Conservation (phyloP, 2,113 vertebrate genomes). For the Salminus brasiliensis region DNA sequence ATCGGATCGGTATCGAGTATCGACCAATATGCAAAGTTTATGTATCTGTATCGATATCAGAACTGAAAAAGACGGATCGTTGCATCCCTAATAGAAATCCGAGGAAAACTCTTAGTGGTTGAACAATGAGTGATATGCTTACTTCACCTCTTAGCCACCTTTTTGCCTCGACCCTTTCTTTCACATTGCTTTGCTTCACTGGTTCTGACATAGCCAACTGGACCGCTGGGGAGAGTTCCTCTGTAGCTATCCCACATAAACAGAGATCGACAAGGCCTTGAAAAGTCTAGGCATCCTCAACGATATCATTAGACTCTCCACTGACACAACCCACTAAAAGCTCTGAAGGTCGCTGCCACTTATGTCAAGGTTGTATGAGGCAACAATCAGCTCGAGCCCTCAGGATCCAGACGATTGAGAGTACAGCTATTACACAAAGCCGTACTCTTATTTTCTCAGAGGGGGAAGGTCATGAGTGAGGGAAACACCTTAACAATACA, state of each 20-base stretch:
- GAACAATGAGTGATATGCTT: not conserved
- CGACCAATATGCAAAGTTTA: too few relatives aligned
- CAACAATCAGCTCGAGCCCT: slow-evolving; percentile 13
- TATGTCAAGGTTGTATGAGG: slow-evolving; percentile 18
- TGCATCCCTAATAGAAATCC: too few relatives aligned
- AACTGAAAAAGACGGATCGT: too few relatives aligned
- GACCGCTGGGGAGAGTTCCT: not conserved
- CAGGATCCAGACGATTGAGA: not conserved
- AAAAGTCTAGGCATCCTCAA: not conserved
- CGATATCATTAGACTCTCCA: not conserved
- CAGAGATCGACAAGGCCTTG: too few relatives aligned
- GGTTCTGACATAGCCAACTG: not conserved
- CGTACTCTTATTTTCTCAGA: not conserved
- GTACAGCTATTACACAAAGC: not conserved
- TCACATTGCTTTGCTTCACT: too few relatives aligned
- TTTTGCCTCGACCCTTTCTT: too few relatives aligned
- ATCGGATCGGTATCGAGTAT: too few relatives aligned
- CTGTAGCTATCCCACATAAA: too few relatives aligned
- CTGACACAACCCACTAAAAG: not conserved
- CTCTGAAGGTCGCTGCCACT: slow-evolving; percentile 1
- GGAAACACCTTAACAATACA: not conserved
- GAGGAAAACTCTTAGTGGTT: not conserved
- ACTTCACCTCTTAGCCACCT: not conserved
- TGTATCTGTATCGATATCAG: too few relatives aligned
- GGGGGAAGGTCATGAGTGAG: slow-evolving; percentile 9